phyloP scores from a whole-genome alignment of 2,797 vertebrate species.

The Acipenser oxyrinchus region DNA sequence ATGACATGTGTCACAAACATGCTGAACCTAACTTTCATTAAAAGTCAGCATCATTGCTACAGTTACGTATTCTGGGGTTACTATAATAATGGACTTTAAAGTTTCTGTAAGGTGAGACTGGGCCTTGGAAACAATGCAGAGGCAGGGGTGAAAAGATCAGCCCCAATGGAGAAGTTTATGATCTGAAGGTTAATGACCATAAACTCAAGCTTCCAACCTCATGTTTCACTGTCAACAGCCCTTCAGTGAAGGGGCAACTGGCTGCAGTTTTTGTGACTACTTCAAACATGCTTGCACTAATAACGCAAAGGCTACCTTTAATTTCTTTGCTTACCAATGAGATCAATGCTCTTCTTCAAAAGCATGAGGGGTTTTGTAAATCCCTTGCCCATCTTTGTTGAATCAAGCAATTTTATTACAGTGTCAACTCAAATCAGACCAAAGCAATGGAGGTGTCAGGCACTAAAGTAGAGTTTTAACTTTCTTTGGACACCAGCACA shows the following conservation, averaged over 20 bases:
- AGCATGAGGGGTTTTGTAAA: slow-evolving; percentile 24
- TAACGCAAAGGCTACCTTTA: slow-evolving; percentile 48
- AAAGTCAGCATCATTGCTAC: neutral
- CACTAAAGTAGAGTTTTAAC: slow-evolving; percentile 30
- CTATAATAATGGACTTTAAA: slow-evolving; percentile 1
- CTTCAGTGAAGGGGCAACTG: slow-evolving; percentile 42
- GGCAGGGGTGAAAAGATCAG: slow-evolving; percentile 52
- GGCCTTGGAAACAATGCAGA: slow-evolving; percentile 36
- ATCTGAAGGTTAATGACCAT: slow-evolving; percentile 51
- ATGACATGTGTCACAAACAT: neutral
- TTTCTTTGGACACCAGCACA: slow-evolving; percentile 18
- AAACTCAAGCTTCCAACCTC: slow-evolving; percentile 50
- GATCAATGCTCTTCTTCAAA: slow-evolving; percentile 27
- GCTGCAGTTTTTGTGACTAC: slow-evolving; percentile 47
- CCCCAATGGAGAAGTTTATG: slow-evolving; percentile 44
- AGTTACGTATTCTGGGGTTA: slow-evolving; percentile 11
- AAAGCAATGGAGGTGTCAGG: slow-evolving; percentile 28
- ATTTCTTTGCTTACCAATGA: slow-evolving; percentile 42
- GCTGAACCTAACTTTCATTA: neutral
- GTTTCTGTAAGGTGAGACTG: slow-evolving; percentile 28
- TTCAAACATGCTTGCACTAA: slow-evolving; percentile 57
- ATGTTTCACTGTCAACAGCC: slow-evolving; percentile 41
- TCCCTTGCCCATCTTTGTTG: slow-evolving; percentile 29
- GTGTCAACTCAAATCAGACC: slow-evolving; percentile 23
- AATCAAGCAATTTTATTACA: slow-evolving; percentile 40